Percentiles rank a stretch among this genome's conserved stretches.
Conservation (phyloP, 2,113 vertebrate species). For the Reinhardtius hippoglossoides region DNA sequence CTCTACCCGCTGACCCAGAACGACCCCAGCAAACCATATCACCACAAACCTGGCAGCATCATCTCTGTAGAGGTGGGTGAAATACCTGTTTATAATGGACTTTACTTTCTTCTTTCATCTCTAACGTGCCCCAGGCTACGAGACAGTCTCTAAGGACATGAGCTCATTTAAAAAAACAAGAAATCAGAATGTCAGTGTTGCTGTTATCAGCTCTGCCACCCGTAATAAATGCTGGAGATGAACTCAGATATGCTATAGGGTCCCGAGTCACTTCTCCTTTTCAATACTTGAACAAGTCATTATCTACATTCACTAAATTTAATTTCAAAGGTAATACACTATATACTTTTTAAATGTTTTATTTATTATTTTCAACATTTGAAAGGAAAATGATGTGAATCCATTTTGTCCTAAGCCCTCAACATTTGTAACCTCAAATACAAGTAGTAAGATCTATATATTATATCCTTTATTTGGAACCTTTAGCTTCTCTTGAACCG, state of each 20-base stretch:
- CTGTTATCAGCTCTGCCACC: too few species aligned
- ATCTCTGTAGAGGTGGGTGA: slow-evolving; percentile 92
- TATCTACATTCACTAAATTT: too few species aligned
- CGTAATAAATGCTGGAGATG: too few species aligned
- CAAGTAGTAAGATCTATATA: neutral
- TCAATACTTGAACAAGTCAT: too few species aligned
- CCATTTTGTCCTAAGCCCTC: neutral
- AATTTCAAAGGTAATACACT: neutral
- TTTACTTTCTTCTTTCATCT: neutral
- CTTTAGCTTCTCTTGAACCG: neutral
- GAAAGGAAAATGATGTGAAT: neutral
- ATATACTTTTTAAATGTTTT: neutral
- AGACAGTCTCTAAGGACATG: too few species aligned
- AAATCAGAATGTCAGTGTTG: too few species aligned
- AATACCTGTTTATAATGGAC: neutral
- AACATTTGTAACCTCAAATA: neutral
- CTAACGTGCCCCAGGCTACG: too few species aligned
- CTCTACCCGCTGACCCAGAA: slow-evolving; percentile 88
- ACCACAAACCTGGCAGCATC: slow-evolving; percentile 95
- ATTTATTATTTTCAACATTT: neutral
- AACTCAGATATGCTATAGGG: too few species aligned
- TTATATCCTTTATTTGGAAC: neutral
- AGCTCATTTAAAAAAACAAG: too few species aligned
- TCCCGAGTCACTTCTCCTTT: neutral
- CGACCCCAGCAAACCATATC: slow-evolving; percentile 88